These are phyloP conservation scores for Monarcha castaneiventris DNA, from an alignment of 2,113 vertebrate genomes.

Conservation along the genomic window DNA sequence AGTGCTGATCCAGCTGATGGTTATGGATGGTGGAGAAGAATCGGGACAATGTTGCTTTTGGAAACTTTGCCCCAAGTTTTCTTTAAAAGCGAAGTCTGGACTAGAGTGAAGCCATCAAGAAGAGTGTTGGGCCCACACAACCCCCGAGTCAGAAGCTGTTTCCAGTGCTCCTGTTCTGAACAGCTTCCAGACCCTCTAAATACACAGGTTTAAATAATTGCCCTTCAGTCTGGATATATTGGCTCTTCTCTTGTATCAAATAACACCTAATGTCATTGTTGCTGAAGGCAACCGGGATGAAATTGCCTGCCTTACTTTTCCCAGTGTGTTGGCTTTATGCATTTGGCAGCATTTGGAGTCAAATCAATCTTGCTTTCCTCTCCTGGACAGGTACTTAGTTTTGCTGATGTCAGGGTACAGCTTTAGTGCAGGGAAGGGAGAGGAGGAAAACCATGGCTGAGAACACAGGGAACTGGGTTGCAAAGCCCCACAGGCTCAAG, in stretches of 20 bases:
- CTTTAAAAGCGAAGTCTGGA: neutral
- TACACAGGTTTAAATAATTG: neutral
- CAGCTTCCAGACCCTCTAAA: neutral
- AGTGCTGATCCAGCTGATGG: neutral
- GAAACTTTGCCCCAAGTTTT: neutral
- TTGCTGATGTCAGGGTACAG: neutral
- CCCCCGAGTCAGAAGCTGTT: neutral
- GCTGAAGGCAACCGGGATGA: neutral
- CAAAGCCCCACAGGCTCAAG: neutral
- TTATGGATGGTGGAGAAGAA: neutral
- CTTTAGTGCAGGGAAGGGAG: neutral
- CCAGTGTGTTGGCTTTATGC: neutral
- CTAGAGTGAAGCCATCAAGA: neutral
- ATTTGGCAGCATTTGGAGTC: constrained; percentile 20
- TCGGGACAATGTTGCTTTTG: neutral
- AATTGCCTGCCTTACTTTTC: constrained; percentile 17
- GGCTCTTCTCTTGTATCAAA: neutral
- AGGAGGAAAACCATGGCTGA: neutral
- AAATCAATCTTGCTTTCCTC: constrained; percentile 20
- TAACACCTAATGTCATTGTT: neutral
- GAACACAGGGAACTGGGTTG: rapidly evolving
- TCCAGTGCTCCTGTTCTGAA: neutral
- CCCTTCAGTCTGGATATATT: neutral
- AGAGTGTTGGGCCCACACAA: neutral
- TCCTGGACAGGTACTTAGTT: neutral